Percentiles rank a stretch among this genome's conserved stretches.
Conservation (phyloP, 2,888 invertebrate species). For the Pachliopta kotzebuea region DNA sequence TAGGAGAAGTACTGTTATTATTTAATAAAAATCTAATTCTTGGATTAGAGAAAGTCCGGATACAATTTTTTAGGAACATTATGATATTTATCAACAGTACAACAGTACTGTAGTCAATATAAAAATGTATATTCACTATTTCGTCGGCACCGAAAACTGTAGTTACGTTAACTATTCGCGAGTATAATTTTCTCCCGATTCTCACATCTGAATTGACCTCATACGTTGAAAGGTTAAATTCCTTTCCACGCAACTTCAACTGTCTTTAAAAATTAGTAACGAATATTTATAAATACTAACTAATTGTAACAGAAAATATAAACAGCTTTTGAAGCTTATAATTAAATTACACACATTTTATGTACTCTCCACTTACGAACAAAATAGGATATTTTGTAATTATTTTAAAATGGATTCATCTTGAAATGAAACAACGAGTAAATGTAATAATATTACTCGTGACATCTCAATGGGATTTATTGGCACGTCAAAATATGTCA, state of each 20-base stretch:
- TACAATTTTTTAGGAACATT: slow-evolving; percentile 58
- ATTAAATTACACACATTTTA: not conserved
- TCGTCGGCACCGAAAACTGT: slow-evolving; percentile 12
- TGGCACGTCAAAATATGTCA: not conserved
- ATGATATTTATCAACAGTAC: not conserved
- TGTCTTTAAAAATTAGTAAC: not conserved
- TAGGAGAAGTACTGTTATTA: slow-evolving; percentile 48
- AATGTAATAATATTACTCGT: not conserved
- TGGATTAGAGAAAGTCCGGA: slow-evolving; percentile 55
- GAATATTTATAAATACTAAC: not conserved
- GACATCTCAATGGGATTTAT: not conserved
- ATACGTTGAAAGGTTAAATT: slow-evolving; percentile 4
- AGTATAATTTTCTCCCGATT: not conserved
- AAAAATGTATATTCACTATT: slow-evolving; percentile 26
- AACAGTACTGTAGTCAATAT: not conserved
- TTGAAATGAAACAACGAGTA: not conserved
- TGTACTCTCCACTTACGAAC: not conserved
- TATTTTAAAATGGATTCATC: not conserved
- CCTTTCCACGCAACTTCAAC: slow-evolving; percentile 11
- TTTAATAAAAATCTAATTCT: slow-evolving; percentile 49
- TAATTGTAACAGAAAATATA: not conserved
- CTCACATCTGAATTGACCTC: not conserved
- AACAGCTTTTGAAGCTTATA: not conserved
- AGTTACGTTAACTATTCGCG: not conserved
- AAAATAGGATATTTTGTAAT: not conserved